Base-by-base conservation (phyloP, 1,140 invertebrate genomes). In the Pseudomyrmex dendroicus region DNA sequence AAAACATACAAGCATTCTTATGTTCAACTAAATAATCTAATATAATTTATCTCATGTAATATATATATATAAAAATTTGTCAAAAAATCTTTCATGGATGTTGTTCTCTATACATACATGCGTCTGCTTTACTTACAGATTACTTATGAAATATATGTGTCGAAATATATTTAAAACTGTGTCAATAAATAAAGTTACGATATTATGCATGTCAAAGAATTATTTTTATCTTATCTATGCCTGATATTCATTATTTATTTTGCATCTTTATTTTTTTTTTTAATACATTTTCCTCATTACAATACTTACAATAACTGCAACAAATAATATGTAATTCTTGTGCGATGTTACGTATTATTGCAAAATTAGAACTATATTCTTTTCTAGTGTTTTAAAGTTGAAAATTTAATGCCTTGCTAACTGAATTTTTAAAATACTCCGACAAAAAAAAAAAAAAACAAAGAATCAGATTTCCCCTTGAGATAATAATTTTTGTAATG, bases 121-220 rank as follows among this genome's bases (percentile, higher is more conserved):
- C 13, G 10, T 50, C 4, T 48, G 35, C 7, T 15, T 44, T 13
- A 67, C 15, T 77, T 25, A 76, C 8, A 1, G 12, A 64, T 66
- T 46, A 20, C 10, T 68, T 46, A 77, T 67, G 13, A 68, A 68
- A 67, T 12, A 52, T 8, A 17, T 76, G 8, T 77, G 35, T 67
- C 59, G 9, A 77, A 76, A 67, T 4, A 4, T 67, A 1, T 68
- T 22, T 56, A 12, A 15, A 46, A 77, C 13, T 20, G 48, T 22
- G 10, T 61, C 17, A 35, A 35, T 7, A 35, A 48, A 25, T 61
- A 73, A 61, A 73, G 20, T 73, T 61, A 15, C 4, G 8, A 46
- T 62, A 12, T 20, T n/a, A 20, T 22, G 17, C 64, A 35, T n/a
- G 5, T 54, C 50, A 67, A 9, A 2, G 54, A 56, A 76, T 59